These are phyloP conservation scores for Piaya cayana DNA, from an alignment of 2,113 vertebrate genomes.

Conservation along the genomic window DNA sequence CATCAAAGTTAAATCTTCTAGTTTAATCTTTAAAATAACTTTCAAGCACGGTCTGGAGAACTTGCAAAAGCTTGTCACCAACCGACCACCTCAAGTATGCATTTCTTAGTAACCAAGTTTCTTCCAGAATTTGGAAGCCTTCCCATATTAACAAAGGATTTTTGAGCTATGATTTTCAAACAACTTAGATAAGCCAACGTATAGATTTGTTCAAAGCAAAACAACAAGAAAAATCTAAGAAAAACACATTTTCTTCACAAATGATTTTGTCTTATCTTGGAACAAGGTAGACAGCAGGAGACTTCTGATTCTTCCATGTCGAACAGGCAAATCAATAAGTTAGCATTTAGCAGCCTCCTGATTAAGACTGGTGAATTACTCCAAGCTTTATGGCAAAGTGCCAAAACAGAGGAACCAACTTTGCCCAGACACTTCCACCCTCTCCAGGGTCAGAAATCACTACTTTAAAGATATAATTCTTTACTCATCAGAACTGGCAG, in stretches of 20 bases:
- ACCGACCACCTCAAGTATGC: neutral
- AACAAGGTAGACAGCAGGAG: neutral
- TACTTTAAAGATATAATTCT: neutral
- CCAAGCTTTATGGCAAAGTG: neutral
- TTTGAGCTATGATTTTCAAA: neutral
- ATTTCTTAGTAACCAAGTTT: neutral
- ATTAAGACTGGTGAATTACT: neutral
- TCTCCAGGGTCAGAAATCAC: neutral
- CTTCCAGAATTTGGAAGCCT: neutral
- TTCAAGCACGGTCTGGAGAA: neutral
- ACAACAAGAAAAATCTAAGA: neutral
- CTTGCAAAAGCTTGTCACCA: constrained; percentile 3
- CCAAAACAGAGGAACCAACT: neutral
- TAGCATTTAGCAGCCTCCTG: neutral
- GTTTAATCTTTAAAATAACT: neutral
- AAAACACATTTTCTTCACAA: neutral
- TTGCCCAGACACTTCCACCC: neutral
- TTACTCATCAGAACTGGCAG: neutral
- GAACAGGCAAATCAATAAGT: neutral
- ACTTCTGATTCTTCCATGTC: neutral
- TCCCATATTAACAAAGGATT: neutral
- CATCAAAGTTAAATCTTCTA: neutral
- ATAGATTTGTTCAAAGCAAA: neutral
- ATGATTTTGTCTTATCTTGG: neutral
- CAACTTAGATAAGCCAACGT: neutral